A percentile compares a stretch with the other conserved stretches of the same genome.
phyloP scores from a whole-genome alignment of 23 tunicate genomes.

The Ciona savignyi region DNA sequence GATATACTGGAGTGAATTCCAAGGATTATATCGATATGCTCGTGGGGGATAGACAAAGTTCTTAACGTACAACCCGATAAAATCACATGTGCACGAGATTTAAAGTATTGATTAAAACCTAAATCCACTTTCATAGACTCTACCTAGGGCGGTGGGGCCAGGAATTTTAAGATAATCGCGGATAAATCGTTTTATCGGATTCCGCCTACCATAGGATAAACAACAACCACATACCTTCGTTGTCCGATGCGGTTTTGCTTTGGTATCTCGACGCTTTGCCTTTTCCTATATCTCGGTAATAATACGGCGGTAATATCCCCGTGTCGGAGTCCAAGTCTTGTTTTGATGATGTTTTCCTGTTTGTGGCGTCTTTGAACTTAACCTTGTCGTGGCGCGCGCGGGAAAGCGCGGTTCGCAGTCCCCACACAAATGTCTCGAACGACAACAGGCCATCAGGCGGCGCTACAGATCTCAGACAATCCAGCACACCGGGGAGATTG shows the following conservation, averaged over 20 bases:
- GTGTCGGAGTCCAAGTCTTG: not conserved
- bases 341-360: not conserved
- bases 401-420: conserved; percentile 44
- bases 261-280: not conserved
- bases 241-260: not conserved
- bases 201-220: no score
- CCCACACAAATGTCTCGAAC: conserved; percentile 64
- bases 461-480: conserved; percentile 42
- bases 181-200: no score
- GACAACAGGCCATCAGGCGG: conserved; percentile 53
- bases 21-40: no score
- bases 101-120: no score
- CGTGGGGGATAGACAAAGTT: no score
- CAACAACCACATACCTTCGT: not conserved
- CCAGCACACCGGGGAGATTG: conserved; percentile 74
- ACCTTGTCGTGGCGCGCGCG: conserved; percentile 9
- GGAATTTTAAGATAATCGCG: no score
- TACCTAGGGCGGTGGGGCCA: no score
- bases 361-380: not conserved
- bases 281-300: conserved; percentile 5
- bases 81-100: no score
- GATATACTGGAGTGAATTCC: no score
- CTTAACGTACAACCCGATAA: no score
- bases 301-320: conserved; percentile 11
- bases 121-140: no score